phyloP scores from a whole-genome alignment of 2,113 vertebrate genomes.

The Coreoperca whiteheadi region DNA sequence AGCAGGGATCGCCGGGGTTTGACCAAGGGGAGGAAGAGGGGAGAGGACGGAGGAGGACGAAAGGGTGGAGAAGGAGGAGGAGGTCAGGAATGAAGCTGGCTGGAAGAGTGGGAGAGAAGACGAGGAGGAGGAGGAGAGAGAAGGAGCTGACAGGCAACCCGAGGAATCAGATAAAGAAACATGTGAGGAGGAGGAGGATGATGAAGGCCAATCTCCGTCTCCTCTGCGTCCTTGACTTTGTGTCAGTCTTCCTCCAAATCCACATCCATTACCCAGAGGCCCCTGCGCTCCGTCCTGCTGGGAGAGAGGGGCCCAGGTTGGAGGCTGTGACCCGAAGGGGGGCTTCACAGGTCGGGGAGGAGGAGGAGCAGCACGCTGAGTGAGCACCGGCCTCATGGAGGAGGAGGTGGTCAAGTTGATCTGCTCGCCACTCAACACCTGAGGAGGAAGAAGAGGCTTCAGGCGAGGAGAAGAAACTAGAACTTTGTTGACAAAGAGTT shows the following conservation, averaged over 20 bases:
- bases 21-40: background rate
- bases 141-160: background rate
- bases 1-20: background rate
- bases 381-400: conserved; percentile 71
- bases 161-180: background rate
- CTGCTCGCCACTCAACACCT: conserved; percentile 79
- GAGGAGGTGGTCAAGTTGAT: conserved; percentile 77
- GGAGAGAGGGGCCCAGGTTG: conserved; percentile 19
- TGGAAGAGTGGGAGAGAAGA: background rate
- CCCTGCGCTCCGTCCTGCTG: conserved; percentile 46
- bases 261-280: conserved; percentile 20
- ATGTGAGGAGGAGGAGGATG: conserved; percentile 6
- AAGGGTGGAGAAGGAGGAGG: conserved; percentile 6
- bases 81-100: conserved; percentile 1
- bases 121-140: conserved; percentile 1
- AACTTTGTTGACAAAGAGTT: no score
- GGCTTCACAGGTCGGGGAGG: background rate
- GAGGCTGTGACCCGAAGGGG: conserved; percentile 9
- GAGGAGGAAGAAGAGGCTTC: conserved; percentile 21
- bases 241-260: background rate
- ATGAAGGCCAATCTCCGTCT: background rate
- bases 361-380: conserved; percentile 54
- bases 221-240: conserved; percentile 7
- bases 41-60: conserved; percentile 10
- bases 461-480: background rate